These are phyloP conservation scores for Aleiodes testaceus DNA, from an alignment of 2,888 invertebrate species.

Conservation along the genomic window DNA sequence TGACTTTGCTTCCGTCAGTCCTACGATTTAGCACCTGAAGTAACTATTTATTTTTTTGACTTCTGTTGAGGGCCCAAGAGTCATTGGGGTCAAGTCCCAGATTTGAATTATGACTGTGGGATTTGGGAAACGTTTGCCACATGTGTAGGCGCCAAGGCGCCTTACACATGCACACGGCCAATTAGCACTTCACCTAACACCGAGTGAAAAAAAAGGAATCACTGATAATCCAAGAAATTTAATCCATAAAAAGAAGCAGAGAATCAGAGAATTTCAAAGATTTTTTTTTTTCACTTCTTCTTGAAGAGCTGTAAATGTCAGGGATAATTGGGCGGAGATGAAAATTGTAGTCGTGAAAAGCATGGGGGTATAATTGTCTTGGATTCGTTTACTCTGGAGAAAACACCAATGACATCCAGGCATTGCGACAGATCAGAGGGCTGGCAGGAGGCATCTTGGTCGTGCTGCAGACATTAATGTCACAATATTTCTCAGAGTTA, in stretches of 20 bases:
- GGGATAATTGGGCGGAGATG: conserved; percentile 52
- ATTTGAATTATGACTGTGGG: conserved; percentile 49
- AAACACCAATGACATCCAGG: conserved; percentile 32
- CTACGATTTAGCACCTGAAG: conserved; percentile 49
- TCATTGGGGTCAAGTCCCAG: conserved; percentile 35
- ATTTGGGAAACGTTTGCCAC: conserved; percentile 42
- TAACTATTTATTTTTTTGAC: conserved; percentile 37
- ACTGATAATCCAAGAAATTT: background rate
- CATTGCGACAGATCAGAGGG: conserved; percentile 65
- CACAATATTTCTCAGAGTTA: conserved; percentile 71
- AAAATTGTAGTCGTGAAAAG: conserved; percentile 52
- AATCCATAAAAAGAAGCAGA: too few species aligned
- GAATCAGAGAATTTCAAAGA: background rate
- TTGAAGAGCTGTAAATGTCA: conserved; percentile 1
- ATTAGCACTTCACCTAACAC: conserved; percentile 68
- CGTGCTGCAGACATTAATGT: conserved; percentile 68
- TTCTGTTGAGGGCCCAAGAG: conserved; percentile 13
- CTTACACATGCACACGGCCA: conserved; percentile 59
- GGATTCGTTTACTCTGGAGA: conserved; percentile 36
- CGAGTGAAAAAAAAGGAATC: conserved; percentile 24
- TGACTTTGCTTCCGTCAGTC: conserved; percentile 48
- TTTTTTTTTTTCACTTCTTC: background rate
- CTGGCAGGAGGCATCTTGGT: conserved; percentile 57
- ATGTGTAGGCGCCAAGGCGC: conserved; percentile 54
- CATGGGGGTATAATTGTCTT: conserved; percentile 59